These are phyloP conservation scores for Caenorhabditis inopinata DNA, from an alignment of 1,140 invertebrate species.

Conservation along the genomic window DNA sequence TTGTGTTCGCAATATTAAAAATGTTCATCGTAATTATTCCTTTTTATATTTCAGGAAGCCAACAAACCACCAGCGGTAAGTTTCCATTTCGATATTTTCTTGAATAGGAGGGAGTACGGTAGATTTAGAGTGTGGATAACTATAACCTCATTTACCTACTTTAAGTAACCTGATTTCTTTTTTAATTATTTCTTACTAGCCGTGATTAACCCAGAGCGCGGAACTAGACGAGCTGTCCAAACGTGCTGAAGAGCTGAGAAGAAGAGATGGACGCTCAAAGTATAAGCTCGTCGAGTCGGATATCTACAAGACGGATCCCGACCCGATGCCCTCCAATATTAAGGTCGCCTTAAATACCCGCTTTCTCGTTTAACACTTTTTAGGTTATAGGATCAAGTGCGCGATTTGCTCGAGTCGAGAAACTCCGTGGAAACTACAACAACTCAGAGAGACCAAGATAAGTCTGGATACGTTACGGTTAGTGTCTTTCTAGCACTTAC, in stretches of 20 bases:
- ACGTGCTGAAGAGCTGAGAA: slow-evolving; percentile 44
- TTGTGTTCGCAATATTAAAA: no score
- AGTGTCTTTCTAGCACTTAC: slow-evolving; percentile 32
- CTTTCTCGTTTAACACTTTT: not conserved
- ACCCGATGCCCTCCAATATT: slow-evolving; percentile 41
- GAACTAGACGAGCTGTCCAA: slow-evolving; percentile 41
- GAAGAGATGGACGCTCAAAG: slow-evolving; percentile 11
- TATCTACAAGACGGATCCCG: slow-evolving; percentile 55
- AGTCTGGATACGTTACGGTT: slow-evolving; percentile 61
- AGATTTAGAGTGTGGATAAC: slow-evolving; percentile 3
- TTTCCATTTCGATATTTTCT: slow-evolving; percentile 24
- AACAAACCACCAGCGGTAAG: slow-evolving; percentile 56
- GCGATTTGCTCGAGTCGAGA: slow-evolving; percentile 55
- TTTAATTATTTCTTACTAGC: not conserved
- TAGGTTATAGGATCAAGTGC: slow-evolving; percentile 57
- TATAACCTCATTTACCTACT: not conserved
- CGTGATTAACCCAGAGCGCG: not conserved
- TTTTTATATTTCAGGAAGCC: slow-evolving; percentile 48
- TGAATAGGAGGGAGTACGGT: not conserved
- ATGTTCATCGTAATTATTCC: not conserved
- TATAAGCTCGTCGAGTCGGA: slow-evolving; percentile 54
- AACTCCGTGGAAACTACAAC: slow-evolving; percentile 49
- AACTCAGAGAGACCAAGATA: slow-evolving; percentile 49
- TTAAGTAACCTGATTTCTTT: slow-evolving; percentile 34
- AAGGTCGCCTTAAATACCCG: slow-evolving; percentile 35